These are phyloP conservation scores for Hedya salicella DNA, from an alignment of 2,888 invertebrate species.

Conservation along the genomic window DNA sequence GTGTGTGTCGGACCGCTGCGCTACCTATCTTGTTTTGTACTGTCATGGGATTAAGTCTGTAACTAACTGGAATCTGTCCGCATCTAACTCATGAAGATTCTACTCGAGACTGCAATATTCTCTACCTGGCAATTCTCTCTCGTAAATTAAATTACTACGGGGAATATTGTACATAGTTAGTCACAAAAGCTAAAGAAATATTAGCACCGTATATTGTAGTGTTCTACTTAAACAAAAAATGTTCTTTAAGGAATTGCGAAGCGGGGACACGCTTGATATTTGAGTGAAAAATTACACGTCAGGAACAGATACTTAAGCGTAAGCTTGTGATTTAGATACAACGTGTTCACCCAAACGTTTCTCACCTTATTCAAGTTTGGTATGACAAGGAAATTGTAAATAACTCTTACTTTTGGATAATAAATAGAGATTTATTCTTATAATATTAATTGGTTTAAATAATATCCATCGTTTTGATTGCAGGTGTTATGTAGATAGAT, in stretches of 20 bases:
- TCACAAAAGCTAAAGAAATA: conserved; percentile 36
- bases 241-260: conserved; percentile 57
- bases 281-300: conserved; percentile 46
- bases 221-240: conserved; percentile 38
- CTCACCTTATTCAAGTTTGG: conserved; percentile 70
- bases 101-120: conserved; percentile 1
- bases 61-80: conserved; percentile 14
- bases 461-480: conserved; percentile 60
- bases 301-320: conserved; percentile 46
- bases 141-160: conserved; percentile 15
- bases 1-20: conserved; percentile 25
- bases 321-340: conserved; percentile 52
- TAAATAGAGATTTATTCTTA: conserved; percentile 68
- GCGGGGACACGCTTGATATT: conserved; percentile 55
- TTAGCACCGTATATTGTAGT: conserved; percentile 29
- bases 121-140: neutral
- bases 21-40: conserved; percentile 3
- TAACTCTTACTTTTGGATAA: conserved; percentile 53
- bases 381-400: conserved; percentile 57
- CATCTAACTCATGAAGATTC: neutral
- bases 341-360: conserved; percentile 58
- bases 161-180: conserved; percentile 31
- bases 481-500: conserved; percentile 54
- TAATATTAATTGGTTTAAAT: conserved; percentile 62
- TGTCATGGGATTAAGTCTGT: conserved; percentile 5